Base-by-base conservation (phyloP, 1,140 invertebrate genomes). In the Rhagoletis zephyria region DNA sequence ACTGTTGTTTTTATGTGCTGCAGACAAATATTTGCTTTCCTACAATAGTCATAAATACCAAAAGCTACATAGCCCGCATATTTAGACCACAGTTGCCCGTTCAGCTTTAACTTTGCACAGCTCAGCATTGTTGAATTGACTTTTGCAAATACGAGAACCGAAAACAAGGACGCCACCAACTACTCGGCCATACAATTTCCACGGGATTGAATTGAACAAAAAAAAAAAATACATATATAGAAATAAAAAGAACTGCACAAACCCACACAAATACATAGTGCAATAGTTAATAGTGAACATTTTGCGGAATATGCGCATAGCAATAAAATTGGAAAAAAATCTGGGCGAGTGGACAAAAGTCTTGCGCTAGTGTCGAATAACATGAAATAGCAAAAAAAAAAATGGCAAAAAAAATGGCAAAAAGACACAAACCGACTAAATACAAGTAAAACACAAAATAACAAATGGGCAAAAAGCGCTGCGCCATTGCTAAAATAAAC, bases 21-120 rank as follows among this genome's bases (percentile, higher is more conserved):
- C 91, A 92, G 91, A 92, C 91, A 92, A 92, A 92, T 92, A 92
- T 92, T 92, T 92, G 91, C 91, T 92, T 92, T 92, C 91, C 91
- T 91, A 92, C 91, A 92, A 92, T 92, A 92, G 91, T 92, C 91
- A 92, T 92, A 92, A 92, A 92, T 92, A 92, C 91, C 91, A 92
- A 92, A 92, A 92, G 91, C 91, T 92, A 92, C 91, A 92, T 92
- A 91, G 91, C 90, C 91, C 89, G 91, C 90, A 92, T 92, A 92
- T 91, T 92, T 91, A 91, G 91, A 91, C 91, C 87, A 30, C 30
- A 87, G 77, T 81, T 86, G 74, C 48, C 48, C 51, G 74, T 67
- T 30, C 74, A 56, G 74, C 74, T 81, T 65, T 65, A 86, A 40
- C 60, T 65, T 65, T 61, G 59, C 30, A 10, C 59, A 86, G 40